A percentile compares a stretch with the other conserved stretches of the same genome.
Evolutionary conservation across 2,797 vertebrate species (phyloP).

Genomic region (Neosalanx taihuensis): DNA sequence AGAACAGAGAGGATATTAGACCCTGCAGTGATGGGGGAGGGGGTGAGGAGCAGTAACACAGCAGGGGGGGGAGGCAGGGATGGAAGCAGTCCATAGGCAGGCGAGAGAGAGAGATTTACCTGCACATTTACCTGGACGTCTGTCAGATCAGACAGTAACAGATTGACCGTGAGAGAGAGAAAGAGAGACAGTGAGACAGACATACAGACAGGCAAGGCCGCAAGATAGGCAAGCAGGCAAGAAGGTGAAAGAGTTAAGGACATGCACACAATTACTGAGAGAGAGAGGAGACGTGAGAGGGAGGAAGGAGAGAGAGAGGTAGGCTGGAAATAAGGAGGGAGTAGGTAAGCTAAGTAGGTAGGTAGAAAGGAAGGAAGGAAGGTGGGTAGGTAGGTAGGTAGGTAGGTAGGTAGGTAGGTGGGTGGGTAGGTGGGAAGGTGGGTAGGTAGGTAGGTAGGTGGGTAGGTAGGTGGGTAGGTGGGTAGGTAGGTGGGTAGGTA

Average conservation of each 20-base stretch:
- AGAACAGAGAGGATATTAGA: slow-evolving; percentile 59
- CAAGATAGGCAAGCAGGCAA: slow-evolving; percentile 76
- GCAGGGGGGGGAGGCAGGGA: slow-evolving; percentile 65
- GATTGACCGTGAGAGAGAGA: slow-evolving; percentile 81
- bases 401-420: slow-evolving; percentile 7
- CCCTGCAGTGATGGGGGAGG: slow-evolving; percentile 29
- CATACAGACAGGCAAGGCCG: slow-evolving; percentile 77
- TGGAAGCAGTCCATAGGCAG: slow-evolving; percentile 82
- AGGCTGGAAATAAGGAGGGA: slow-evolving; percentile 25
- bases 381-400: slow-evolving; percentile 12
- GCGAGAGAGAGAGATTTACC: slow-evolving; percentile 81
- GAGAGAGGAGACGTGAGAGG: neutral
- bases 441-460: slow-evolving; percentile 28
- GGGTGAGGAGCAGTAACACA: slow-evolving; percentile 64
- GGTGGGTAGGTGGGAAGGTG: slow-evolving; percentile 9
- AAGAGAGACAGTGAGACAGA: slow-evolving; percentile 86
- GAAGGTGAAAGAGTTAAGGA: slow-evolving; percentile 68
- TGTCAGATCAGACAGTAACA: slow-evolving; percentile 83
- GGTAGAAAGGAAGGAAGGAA: slow-evolving; percentile 14
- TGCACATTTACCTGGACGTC: slow-evolving; percentile 83
- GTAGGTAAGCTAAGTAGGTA: neutral
- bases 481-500: neutral
- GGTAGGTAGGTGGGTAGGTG: slow-evolving; percentile 24
- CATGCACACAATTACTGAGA: slow-evolving; percentile 61
- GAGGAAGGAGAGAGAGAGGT: slow-evolving; percentile 15